These are phyloP conservation scores for Dysmachus trigonus DNA, from an alignment of 2,888 invertebrate species.

Conservation along the genomic window DNA sequence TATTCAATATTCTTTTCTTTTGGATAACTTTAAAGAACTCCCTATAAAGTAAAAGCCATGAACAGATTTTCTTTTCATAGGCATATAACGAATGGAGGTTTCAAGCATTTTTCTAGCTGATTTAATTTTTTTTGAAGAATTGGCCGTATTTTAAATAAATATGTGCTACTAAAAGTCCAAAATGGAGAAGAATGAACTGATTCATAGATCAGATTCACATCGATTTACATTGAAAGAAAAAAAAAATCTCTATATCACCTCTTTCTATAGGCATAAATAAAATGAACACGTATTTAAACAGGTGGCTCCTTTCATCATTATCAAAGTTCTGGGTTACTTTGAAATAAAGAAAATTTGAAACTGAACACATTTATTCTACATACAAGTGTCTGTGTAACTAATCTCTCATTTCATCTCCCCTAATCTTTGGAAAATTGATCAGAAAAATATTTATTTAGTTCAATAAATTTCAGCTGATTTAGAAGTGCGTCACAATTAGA, in stretches of 20 bases:
- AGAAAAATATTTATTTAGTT: not conserved
- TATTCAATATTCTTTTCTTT: not conserved
- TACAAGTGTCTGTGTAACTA: not conserved
- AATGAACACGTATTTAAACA: not conserved
- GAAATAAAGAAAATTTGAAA: not conserved
- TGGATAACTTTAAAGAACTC: not conserved
- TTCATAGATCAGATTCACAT: too few species aligned
- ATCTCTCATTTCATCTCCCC: not conserved
- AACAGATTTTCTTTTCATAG: not conserved
- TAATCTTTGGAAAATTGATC: not conserved
- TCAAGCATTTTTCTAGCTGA: too few species aligned
- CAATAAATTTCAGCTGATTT: not conserved
- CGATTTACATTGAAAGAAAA: not conserved
- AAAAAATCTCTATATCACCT: not conserved
- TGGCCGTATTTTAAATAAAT: too few species aligned
- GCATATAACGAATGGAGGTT: not conserved
- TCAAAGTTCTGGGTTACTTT: not conserved
- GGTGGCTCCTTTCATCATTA: not conserved
- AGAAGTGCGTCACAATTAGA: not conserved
- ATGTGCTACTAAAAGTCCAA: too few species aligned
- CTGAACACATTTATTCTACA: not conserved
- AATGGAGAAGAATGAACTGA: too few species aligned
- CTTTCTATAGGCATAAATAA: not conserved
- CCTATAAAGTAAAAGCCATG: not conserved
- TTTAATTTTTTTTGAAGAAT: too few species aligned